Base-by-base conservation (phyloP, 2,113 vertebrate genomes). In the Diphyllodes magnificus region DNA sequence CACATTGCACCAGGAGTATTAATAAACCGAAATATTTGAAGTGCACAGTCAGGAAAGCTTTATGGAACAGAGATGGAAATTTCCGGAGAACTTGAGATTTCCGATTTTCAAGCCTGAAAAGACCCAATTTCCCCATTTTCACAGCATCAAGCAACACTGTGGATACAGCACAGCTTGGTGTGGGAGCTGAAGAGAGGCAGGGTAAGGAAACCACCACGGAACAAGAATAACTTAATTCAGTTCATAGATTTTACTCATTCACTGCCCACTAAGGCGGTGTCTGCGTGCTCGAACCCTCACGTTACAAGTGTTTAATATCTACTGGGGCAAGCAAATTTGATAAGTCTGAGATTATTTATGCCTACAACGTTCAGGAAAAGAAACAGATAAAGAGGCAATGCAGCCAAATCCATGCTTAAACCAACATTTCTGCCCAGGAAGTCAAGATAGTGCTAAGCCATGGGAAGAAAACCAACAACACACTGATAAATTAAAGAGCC, bases 1-100 rank as follows among this genome's bases (percentile, higher is more conserved):
- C 92, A 91, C 85, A 53, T 4, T 92, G 94, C 73, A 93, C 57
- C 86, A 71, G 75, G 70, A 78, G 66, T 18, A 82, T 88, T 69
- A 92, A 97, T 63, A 82, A 90, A 95, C 50, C 49, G 22, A 95
- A 97, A 94, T 9, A n/a, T 17, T 50, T 37, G 9, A 42, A 16
- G 57, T 20, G 86, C 28, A 82, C 56, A 90, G 82, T 2, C 63
- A 70, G 80, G 25, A 78, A 82, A 87, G 85, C 28, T 84, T 71
- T 4, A 27, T 15, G 6, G 8, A 4, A 20, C 7, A 5, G 30
- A 91, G 50, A 15, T 5, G 72, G 70, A 45, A 61, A 61, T 27
- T 78, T 39, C 44, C 79, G 50, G 23, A 40, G 20, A 88, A 86
- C 0, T 1, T 44, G 80, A 70, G 44, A 50, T 78, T 96, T 93